A percentile compares a stretch with the other conserved stretches of the same genome.
phyloP scores from a whole-genome alignment of 2,797 vertebrate genomes.

The Lophotriccus pileatus region DNA sequence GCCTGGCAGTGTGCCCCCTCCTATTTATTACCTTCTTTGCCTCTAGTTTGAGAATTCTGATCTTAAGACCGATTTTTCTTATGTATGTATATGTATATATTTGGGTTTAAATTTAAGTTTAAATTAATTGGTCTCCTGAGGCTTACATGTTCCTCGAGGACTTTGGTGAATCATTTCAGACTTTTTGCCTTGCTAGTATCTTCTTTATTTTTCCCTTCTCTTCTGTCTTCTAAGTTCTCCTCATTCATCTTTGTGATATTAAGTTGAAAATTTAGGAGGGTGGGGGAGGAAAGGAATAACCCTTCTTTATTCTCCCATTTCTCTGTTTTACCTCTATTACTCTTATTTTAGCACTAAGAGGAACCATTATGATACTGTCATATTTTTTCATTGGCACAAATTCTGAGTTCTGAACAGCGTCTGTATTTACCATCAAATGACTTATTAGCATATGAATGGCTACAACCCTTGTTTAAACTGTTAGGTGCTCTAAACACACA shows the following conservation, averaged over 20 bases:
- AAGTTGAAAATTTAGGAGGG: neutral
- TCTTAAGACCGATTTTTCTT: neutral
- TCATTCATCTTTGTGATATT: neutral
- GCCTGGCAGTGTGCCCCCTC: neutral
- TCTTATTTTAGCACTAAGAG: neutral
- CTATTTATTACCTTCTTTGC: neutral
- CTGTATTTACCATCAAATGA: neutral
- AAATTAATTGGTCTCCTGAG: neutral
- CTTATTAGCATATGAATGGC: neutral
- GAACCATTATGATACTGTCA: neutral
- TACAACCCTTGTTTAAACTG: neutral
- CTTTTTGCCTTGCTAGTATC: neutral
- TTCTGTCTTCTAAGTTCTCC: neutral
- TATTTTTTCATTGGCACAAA: neutral
- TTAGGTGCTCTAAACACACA: neutral
- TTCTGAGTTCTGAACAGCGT: neutral
- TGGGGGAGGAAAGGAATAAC: neutral
- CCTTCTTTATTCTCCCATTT: neutral
- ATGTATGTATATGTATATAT: fast-evolving
- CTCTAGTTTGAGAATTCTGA: neutral
- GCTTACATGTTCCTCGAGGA: neutral
- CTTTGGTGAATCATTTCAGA: neutral
- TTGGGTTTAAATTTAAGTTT: neutral
- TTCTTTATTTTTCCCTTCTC: neutral
- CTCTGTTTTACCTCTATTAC: neutral